Conservation (phyloP, 1,140 invertebrate genomes). For the Drosophila dunni region DNA sequence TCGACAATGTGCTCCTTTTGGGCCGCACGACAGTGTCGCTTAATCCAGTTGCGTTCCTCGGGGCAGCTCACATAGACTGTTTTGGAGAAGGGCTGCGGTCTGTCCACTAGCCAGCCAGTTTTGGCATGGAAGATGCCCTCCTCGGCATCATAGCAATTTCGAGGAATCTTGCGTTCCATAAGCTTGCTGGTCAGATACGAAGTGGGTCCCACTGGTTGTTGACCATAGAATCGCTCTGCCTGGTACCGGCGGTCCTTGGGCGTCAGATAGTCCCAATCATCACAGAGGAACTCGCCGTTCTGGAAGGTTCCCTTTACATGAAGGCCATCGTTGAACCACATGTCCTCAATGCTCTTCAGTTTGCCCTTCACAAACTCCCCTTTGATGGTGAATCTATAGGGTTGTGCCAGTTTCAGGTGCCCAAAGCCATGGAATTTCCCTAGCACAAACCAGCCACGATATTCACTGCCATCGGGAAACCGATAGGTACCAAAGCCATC, state of each 20-base stretch:
- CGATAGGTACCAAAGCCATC: conserved; percentile 70
- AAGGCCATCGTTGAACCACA: conserved; percentile 72
- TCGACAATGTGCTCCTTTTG: conserved; percentile 23
- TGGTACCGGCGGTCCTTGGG: conserved; percentile 66
- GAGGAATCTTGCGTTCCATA: conserved; percentile 26
- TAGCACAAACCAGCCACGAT: conserved; percentile 57
- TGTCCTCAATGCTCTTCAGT: conserved; percentile 59
- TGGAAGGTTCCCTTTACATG: conserved; percentile 51
- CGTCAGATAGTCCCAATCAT: conserved; percentile 62
- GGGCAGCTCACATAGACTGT: conserved; percentile 50
- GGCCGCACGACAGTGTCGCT: conserved; percentile 48
- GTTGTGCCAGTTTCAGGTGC: conserved; percentile 57
- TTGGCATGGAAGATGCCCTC: conserved; percentile 61
- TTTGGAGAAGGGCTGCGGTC: conserved; percentile 43
- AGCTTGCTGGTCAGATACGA: conserved; percentile 56
- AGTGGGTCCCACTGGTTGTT: conserved; percentile 63
- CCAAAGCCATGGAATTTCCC: conserved; percentile 73
- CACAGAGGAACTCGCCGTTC: conserved; percentile 35
- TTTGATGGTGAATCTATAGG: conserved; percentile 68
- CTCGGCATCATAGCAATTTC: conserved; percentile 59
- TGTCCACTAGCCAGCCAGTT: conserved; percentile 52
- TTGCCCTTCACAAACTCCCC: conserved; percentile 59
- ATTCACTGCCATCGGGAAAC: conserved; percentile 75
- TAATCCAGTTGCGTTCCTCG: conserved; percentile 57
- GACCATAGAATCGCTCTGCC: conserved; percentile 52